Evolutionary conservation across 1,140 invertebrate genomes (phyloP).

Genomic region (Parapsyche elsis): DNA sequence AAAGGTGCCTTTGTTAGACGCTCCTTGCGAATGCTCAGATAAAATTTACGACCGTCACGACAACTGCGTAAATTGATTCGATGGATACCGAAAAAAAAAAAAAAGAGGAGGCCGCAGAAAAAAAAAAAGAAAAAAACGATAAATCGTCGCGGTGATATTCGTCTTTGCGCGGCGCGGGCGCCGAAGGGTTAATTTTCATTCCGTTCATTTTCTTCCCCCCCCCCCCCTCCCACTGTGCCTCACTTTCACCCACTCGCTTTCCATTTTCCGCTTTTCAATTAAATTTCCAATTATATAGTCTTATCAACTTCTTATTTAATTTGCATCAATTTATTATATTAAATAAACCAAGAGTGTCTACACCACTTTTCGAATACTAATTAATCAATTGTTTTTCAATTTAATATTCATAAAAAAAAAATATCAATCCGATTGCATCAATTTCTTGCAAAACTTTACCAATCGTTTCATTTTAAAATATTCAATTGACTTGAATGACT

Average conservation of each 20-base stretch:
- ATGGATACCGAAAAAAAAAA: slow-evolving; percentile 2
- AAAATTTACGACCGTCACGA: slow-evolving; percentile 38
- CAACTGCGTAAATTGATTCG: slow-evolving; percentile 40
- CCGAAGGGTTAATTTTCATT: slow-evolving; percentile 15
- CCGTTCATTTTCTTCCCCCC: neutral
- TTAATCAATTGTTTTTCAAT: too few species aligned
- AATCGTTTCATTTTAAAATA: too few species aligned
- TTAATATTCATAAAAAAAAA: too few species aligned
- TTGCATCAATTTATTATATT: slow-evolving; percentile 12
- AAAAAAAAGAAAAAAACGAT: neutral
- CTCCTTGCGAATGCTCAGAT: slow-evolving; percentile 23
- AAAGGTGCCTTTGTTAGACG: slow-evolving; percentile 40
- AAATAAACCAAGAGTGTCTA: neutral
- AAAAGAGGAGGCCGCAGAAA: neutral
- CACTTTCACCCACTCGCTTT: neutral
- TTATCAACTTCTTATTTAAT: slow-evolving; percentile 1
- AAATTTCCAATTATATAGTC: slow-evolving; percentile 19
- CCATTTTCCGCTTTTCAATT: slow-evolving; percentile 11
- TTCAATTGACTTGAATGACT: too few species aligned
- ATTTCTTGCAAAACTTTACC: too few species aligned
- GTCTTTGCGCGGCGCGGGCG: neutral
- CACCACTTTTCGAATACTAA: too few species aligned
- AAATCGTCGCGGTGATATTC: slow-evolving; percentile 16
- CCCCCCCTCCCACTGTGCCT: neutral
- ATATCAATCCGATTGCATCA: too few species aligned